phyloP scores from a whole-genome alignment of 2,888 invertebrate species.

The Erpobdella octoculata region DNA sequence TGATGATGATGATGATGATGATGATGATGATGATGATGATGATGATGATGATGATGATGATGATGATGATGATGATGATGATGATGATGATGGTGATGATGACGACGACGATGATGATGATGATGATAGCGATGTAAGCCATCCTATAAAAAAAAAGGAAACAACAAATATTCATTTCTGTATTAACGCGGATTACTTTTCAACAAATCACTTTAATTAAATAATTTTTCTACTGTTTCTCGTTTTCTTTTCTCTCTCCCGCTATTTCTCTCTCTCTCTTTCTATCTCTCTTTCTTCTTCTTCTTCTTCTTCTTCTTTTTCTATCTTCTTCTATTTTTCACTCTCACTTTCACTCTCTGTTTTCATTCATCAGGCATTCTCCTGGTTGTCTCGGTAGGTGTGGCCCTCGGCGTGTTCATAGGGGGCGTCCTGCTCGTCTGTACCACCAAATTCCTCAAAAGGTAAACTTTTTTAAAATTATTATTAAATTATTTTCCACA shows the following conservation, averaged over 20 bases:
- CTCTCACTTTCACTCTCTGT: not conserved
- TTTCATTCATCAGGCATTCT: conserved; percentile 28
- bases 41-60: conserved; percentile 28
- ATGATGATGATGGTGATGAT: conserved; percentile 21
- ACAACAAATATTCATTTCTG: too few relatives aligned
- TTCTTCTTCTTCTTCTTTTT: not conserved
- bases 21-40: conserved; percentile 30
- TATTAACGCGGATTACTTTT: too few relatives aligned
- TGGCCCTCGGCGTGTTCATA: conserved; percentile 34
- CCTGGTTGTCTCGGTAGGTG: conserved; percentile 34
- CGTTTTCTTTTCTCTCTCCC: too few relatives aligned
- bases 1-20: conserved; percentile 30
- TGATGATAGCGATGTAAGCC: not conserved
- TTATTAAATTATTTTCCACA: not conserved
- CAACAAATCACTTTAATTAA: too few relatives aligned
- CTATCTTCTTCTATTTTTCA: too few relatives aligned
- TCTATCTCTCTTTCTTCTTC: conserved; percentile 1
- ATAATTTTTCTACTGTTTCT: too few relatives aligned
- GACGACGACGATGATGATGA: not conserved
- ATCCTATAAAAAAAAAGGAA: too few relatives aligned
- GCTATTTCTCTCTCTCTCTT: too few relatives aligned
- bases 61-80: conserved; percentile 19
- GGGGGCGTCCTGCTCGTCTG: conserved; percentile 33
- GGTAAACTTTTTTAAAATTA: conserved; percentile 25
- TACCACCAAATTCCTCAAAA: conserved; percentile 32